These are phyloP conservation scores for Cepaea nemoralis DNA, from an alignment of 1,140 invertebrate genomes.

Conservation along the genomic window DNA sequence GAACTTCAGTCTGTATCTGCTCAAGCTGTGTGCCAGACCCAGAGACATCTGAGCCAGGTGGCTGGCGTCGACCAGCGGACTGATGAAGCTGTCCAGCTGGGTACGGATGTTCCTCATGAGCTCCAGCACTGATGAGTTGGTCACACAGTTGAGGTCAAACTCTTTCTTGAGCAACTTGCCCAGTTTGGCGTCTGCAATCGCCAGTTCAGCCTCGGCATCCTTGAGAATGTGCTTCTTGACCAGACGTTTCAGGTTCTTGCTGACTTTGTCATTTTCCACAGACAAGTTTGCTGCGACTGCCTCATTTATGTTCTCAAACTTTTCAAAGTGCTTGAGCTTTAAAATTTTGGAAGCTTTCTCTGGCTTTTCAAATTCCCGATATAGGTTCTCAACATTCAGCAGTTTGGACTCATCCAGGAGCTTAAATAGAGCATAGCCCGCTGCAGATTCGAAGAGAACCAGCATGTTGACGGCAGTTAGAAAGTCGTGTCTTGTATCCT, in stretches of 20 bases:
- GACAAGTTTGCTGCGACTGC: conserved; percentile 92
- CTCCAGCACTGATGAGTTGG: conserved; percentile 89
- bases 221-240: conserved; percentile 87
- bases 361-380: no score
- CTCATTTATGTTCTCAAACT: conserved; percentile 95
- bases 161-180: conserved; percentile 97
- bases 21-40: conserved; percentile 93
- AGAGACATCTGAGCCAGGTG: conserved; percentile 98
- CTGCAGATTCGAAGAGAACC: conserved; percentile 95
- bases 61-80: conserved; percentile 82
- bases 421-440: conserved; percentile 97
- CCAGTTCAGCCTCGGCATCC: conserved; percentile 84
- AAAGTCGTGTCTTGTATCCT: no score
- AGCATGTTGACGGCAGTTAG: no score
- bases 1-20: conserved; percentile 98
- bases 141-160: conserved; percentile 88
- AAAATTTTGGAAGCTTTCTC: no score
- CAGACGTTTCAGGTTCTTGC: conserved; percentile 90
- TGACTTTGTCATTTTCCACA: conserved; percentile 94
- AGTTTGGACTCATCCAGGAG: no score
- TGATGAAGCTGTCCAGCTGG: conserved; percentile 90
- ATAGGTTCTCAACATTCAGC: no score
- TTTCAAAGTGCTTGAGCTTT: conserved; percentile 94
- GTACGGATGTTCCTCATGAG: conserved; percentile 95
- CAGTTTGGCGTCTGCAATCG: conserved; percentile 95